These are phyloP conservation scores for Ceratina japonica DNA, from an alignment of 1,140 invertebrate genomes.

Conservation along the genomic window DNA sequence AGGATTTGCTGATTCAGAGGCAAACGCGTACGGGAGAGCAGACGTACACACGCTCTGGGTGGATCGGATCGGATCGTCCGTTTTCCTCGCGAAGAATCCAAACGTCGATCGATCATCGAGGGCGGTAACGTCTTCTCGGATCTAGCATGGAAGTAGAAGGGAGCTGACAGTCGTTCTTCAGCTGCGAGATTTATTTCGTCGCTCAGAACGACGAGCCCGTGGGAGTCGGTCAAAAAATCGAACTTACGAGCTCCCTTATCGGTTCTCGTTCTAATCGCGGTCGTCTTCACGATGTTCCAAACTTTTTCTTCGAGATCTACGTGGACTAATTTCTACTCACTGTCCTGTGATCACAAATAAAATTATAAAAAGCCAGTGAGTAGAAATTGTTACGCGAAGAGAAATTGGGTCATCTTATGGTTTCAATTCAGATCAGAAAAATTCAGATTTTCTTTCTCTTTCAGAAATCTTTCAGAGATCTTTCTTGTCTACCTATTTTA, in stretches of 20 bases:
- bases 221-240: constrained; percentile 33
- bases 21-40: constrained; percentile 29
- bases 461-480: too few relatives aligned
- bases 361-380: too few relatives aligned
- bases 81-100: constrained; percentile 57
- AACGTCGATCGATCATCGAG: constrained; percentile 66
- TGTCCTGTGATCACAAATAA: too few relatives aligned
- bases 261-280: not conserved
- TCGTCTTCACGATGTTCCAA: not conserved
- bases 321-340: too few relatives aligned
- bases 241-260: not conserved
- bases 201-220: constrained; percentile 28
- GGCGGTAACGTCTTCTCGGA: constrained; percentile 58
- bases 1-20: constrained; percentile 68
- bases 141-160: constrained; percentile 41
- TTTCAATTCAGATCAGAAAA: not conserved
- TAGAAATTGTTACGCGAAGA: too few relatives aligned
- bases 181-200: constrained; percentile 52
- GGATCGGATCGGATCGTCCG: constrained; percentile 30
- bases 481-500: constrained; percentile 25
- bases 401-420: too few relatives aligned
- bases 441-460: constrained; percentile 24
- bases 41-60: constrained; percentile 7
- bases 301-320: too few relatives aligned
- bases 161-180: constrained; percentile 37